Percentiles rank a stretch among this genome's conserved stretches.
phyloP scores from a whole-genome alignment of 2,113 vertebrate species.

The Lophochroa leadbeateri region DNA sequence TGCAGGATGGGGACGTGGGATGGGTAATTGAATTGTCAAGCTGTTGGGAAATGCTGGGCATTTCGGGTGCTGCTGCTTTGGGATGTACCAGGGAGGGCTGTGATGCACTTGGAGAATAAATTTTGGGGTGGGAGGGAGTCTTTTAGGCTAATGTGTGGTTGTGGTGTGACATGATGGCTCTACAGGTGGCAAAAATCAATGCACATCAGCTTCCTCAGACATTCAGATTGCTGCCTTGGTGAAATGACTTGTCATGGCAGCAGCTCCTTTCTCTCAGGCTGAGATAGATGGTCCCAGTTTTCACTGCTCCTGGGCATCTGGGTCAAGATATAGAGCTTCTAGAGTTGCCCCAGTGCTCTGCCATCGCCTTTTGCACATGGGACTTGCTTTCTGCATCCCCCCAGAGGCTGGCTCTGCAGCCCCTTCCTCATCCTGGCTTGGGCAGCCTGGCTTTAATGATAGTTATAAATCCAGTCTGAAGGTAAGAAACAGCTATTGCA shows the following conservation, averaged over 20 bases:
- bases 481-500: not conserved
- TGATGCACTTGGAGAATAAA: not conserved
- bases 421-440: not conserved
- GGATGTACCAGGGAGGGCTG: not conserved
- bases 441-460: not conserved
- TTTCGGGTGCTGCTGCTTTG: not conserved
- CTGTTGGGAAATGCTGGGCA: not conserved
- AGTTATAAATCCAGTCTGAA: not conserved
- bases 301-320: not conserved
- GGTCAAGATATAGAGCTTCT: not conserved
- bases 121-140: not conserved
- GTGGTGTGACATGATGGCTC: not conserved
- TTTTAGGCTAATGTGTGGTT: not conserved
- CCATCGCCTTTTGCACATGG: not conserved
- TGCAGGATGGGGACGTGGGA: not conserved
- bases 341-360: not conserved
- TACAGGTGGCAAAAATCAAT: constrained; percentile 41
- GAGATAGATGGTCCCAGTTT: not conserved
- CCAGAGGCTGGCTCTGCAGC: fast-evolving
- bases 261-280: not conserved
- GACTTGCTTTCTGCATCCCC: not conserved
- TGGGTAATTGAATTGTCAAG: not conserved
- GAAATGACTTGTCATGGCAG: not conserved
- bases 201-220: not conserved
- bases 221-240: not conserved